Conservation (phyloP, 2,113 vertebrate species). For the Leucopternis melanops region DNA sequence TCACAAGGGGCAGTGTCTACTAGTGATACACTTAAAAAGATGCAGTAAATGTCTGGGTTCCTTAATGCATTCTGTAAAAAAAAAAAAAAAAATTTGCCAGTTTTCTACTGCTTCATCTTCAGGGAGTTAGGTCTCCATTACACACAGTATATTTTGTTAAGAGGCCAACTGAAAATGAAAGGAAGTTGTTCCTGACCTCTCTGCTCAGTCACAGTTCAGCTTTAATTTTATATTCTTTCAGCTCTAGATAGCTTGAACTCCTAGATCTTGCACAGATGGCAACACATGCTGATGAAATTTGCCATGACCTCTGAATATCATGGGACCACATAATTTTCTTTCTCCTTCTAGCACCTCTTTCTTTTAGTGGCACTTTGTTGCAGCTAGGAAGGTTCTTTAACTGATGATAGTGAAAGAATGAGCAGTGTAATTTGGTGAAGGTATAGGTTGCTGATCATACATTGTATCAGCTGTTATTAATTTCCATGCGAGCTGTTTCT, state of each 20-base stretch:
- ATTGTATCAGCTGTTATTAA: background rate
- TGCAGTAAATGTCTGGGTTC: background rate
- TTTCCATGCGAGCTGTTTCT: background rate
- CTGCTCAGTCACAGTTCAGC: background rate
- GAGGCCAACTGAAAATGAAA: background rate
- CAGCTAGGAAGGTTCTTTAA: background rate
- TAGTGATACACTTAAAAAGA: background rate
- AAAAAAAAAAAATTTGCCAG: background rate
- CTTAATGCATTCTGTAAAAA: background rate
- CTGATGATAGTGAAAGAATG: background rate
- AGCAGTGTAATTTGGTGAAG: background rate
- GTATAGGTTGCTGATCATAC: background rate
- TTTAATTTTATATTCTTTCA: conserved; percentile 3
- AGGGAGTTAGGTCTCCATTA: background rate
- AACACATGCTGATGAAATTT: background rate
- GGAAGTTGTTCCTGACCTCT: background rate
- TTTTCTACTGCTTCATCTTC: background rate
- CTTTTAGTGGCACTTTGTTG: background rate
- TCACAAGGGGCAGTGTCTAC: background rate
- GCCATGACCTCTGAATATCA: background rate
- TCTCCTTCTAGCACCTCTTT: background rate
- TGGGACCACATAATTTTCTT: background rate
- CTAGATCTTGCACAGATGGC: background rate
- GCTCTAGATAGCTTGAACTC: background rate
- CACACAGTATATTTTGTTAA: background rate